Evolutionary conservation across 2,797 vertebrate genomes (phyloP).

Genomic region (Enteromius unitaeniatus): DNA sequence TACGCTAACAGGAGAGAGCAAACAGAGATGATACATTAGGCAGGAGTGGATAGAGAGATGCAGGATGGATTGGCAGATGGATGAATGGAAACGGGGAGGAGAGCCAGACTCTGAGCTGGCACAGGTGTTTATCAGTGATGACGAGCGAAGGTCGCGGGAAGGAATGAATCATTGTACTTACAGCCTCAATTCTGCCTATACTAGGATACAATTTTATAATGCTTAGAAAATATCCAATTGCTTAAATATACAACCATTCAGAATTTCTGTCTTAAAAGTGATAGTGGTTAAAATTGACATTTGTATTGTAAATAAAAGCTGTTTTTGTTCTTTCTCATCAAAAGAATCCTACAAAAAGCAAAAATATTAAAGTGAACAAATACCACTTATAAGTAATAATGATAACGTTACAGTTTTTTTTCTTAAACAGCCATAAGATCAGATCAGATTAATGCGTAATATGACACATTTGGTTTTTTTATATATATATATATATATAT

Average conservation of each 20-base stretch:
- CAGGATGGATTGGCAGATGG: slow-evolving; percentile 50
- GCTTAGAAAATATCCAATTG: not conserved
- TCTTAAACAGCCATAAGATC: too few species aligned
- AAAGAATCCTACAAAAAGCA: not conserved
- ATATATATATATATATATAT: too few species aligned
- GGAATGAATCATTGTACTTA: slow-evolving; percentile 43
- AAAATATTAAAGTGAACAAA: too few species aligned
- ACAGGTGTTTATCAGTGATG: slow-evolving; percentile 56
- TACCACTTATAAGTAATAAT: too few species aligned
- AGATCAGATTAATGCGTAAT: too few species aligned
- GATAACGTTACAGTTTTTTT: too few species aligned
- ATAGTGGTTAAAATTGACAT: not conserved
- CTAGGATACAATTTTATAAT: slow-evolving; percentile 14
- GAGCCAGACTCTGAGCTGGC: slow-evolving; percentile 50
- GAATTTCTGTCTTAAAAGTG: not conserved
- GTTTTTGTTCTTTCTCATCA: not conserved
- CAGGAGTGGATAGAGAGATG: slow-evolving; percentile 47
- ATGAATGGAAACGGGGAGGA: slow-evolving; percentile 43
- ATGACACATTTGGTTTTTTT: too few species aligned
- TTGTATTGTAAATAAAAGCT: not conserved
- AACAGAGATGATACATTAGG: slow-evolving; percentile 47
- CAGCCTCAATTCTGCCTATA: slow-evolving; percentile 28
- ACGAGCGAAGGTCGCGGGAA: slow-evolving; percentile 42
- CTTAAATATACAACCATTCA: not conserved
- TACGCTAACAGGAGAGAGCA: slow-evolving; percentile 44